phyloP scores from a whole-genome alignment of 2,888 invertebrate species.

The Pammene fasciana region DNA sequence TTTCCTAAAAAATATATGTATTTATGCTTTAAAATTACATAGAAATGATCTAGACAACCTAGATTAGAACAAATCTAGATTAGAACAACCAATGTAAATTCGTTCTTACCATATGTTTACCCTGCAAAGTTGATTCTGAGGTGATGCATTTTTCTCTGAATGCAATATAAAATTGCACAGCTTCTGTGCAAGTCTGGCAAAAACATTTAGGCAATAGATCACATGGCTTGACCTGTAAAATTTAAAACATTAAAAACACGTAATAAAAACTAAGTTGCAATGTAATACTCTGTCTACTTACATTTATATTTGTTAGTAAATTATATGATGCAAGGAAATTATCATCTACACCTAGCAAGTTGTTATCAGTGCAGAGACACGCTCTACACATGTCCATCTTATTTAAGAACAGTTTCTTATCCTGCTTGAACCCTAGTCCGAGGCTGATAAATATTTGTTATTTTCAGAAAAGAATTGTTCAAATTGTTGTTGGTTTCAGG shows the following conservation, averaged over 20 bases:
- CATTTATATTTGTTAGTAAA: conserved; percentile 24
- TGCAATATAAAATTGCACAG: conserved; percentile 15
- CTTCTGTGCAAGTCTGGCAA: conserved; percentile 19
- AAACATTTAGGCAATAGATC: conserved; percentile 27
- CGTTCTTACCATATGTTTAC: neutral
- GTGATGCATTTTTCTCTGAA: conserved; percentile 33
- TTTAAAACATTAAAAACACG: neutral
- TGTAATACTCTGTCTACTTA: conserved; percentile 1
- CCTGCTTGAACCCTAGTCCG: no score
- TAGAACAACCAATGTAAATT: no score
- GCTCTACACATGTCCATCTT: conserved; percentile 30
- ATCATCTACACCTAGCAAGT: conserved; percentile 11
- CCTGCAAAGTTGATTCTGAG: conserved; percentile 21
- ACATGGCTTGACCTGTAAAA: conserved; percentile 20
- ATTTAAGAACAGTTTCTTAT: neutral
- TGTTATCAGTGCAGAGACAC: conserved; percentile 14
- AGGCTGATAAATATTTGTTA: no score
- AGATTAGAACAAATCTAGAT: no score
- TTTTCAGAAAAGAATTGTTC: no score
- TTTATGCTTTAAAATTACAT: no score
- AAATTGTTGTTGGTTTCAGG: no score
- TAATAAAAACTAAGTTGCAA: neutral
- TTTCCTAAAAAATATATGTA: no score
- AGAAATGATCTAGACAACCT: no score
- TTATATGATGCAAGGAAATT: conserved; percentile 19